Conservation (phyloP, 1,140 invertebrate genomes). For the Drosophila setifemur region DNA sequence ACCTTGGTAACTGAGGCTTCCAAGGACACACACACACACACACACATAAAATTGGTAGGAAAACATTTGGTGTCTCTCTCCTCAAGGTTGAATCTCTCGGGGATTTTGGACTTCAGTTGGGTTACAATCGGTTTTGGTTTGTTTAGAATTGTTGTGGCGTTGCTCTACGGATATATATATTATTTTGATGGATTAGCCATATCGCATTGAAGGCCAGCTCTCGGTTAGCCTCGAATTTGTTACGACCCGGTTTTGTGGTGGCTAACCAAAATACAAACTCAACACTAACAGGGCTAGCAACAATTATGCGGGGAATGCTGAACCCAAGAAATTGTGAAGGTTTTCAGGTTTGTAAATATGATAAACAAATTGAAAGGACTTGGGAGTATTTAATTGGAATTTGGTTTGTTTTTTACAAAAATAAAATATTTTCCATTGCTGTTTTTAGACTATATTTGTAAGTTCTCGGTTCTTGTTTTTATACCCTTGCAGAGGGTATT, state of each 20-base stretch:
- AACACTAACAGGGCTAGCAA: constrained; percentile 2
- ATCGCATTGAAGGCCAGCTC: constrained; percentile 40
- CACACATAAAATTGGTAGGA: constrained; percentile 11
- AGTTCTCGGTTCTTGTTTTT: no score
- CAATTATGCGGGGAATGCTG: neutral
- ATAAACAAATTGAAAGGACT: neutral
- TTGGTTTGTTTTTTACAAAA: neutral
- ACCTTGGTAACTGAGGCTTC: constrained; percentile 33
- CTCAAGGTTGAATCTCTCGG: constrained; percentile 37
- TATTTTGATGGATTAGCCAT: constrained; percentile 70
- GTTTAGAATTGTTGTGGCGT: constrained; percentile 65
- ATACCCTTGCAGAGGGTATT: no score
- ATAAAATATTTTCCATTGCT: no score
- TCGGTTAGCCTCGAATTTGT: constrained; percentile 52
- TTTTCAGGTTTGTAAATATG: neutral
- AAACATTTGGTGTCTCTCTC: constrained; percentile 6
- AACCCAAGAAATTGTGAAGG: neutral
- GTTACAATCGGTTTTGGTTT: constrained; percentile 44
- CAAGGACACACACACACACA: constrained; percentile 62
- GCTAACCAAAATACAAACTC: constrained; percentile 39
- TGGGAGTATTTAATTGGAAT: no score
- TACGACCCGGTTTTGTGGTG: constrained; percentile 60
- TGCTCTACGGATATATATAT: constrained; percentile 52
- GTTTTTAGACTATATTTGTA: no score
- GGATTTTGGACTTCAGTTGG: constrained; percentile 61